phyloP scores from a whole-genome alignment of 2,113 vertebrate genomes.

The Mus spicilegus region DNA sequence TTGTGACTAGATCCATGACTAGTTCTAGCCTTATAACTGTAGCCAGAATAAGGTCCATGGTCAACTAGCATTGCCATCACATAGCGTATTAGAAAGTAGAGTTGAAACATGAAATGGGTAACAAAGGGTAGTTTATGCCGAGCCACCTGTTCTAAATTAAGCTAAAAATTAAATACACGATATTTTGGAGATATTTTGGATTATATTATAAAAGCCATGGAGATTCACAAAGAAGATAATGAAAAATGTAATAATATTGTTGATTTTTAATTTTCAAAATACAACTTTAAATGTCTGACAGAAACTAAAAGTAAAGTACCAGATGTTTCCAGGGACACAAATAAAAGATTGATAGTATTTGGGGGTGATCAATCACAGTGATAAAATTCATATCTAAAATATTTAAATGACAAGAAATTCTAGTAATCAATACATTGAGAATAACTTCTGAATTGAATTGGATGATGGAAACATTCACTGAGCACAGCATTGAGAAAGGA shows the following conservation, averaged over 20 bases:
- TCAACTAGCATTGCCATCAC: neutral
- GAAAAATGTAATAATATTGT: neutral
- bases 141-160: neutral
- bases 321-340: neutral
- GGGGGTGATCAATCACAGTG: neutral
- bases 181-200: neutral
- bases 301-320: neutral
- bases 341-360: neutral
- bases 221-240: neutral
- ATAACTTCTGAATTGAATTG: neutral
- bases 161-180: neutral
- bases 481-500: neutral
- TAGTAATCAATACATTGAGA: neutral
- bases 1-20: neutral
- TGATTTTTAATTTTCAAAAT: slow-evolving; percentile 11
- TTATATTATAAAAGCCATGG: neutral
- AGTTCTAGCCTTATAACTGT: neutral
- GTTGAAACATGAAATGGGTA: neutral
- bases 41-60: neutral
- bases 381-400: neutral
- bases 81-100: neutral
- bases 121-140: neutral
- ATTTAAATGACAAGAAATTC: neutral
- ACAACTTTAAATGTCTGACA: neutral
- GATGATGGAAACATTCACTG: rapidly evolving